phyloP scores from a whole-genome alignment of 2,797 vertebrate genomes.

The Gouania willdenowi region DNA sequence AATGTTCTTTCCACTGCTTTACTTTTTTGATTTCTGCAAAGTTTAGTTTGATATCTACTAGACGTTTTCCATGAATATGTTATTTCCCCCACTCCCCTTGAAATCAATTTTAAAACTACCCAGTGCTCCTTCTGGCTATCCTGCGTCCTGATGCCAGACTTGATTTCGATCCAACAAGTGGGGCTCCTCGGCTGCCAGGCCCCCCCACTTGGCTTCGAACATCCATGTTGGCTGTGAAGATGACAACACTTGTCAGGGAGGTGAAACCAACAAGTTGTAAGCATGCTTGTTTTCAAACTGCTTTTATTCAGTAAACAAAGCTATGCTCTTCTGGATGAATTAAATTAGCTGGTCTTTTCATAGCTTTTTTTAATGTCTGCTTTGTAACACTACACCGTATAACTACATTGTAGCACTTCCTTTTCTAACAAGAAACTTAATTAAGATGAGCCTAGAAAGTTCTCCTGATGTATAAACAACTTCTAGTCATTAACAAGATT shows the following conservation, averaged over 20 bases:
- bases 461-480: conserved; percentile 35
- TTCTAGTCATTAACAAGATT: conserved; percentile 38
- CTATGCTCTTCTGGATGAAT: neutral
- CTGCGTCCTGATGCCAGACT: conserved; percentile 16
- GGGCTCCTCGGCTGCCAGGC: conserved; percentile 24
- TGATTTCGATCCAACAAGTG: conserved; percentile 26
- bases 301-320: conserved; percentile 28
- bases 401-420: conserved; percentile 3
- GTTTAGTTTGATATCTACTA: too few relatives aligned
- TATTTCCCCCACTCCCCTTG: neutral
- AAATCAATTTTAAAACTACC: neutral
- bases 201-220: conserved; percentile 12
- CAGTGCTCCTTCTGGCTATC: conserved; percentile 29
- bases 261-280: conserved; percentile 34
- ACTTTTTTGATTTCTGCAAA: too few relatives aligned
- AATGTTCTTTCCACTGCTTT: too few relatives aligned
- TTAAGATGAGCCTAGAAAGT: conserved; percentile 16
- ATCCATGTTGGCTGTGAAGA: conserved; percentile 36
- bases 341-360: too few relatives aligned
- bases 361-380: too few relatives aligned
- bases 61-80: too few relatives aligned
- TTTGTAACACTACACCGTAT: conserved; percentile 12
- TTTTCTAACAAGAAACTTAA: conserved; percentile 36
- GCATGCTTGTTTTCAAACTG: conserved; percentile 23
- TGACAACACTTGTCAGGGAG: conserved; percentile 27